A percentile compares a stretch with the other conserved stretches of the same genome.
Conservation (phyloP, 2,888 invertebrate species). For the Andrena bicolor region DNA sequence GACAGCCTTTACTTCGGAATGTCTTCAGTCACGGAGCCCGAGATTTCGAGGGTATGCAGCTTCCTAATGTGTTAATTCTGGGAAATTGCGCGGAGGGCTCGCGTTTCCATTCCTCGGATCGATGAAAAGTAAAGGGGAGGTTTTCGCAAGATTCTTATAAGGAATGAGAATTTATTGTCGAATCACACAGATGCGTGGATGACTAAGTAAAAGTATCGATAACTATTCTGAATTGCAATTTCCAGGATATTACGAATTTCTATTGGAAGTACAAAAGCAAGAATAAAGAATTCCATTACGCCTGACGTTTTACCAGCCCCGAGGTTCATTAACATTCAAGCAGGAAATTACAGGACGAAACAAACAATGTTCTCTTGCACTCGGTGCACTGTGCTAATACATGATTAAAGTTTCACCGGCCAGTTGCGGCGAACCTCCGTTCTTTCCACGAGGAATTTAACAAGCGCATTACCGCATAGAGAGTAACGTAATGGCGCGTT, state of each 20-base stretch:
- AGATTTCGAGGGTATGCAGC: neutral
- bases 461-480: neutral
- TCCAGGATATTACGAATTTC: too few relatives aligned
- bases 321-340: neutral
- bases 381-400: neutral
- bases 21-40: neutral
- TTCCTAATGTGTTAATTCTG: conserved; percentile 12
- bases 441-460: neutral
- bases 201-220: too few relatives aligned
- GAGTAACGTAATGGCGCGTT: conserved; percentile 19
- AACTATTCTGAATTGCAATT: too few relatives aligned
- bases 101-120: neutral
- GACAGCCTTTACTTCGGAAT: neutral
- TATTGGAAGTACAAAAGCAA: too few relatives aligned
- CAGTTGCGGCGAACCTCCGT: neutral
- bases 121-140: neutral
- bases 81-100: neutral
- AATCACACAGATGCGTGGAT: too few relatives aligned
- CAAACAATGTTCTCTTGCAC: neutral
- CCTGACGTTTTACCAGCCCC: too few relatives aligned
- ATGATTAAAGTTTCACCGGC: neutral
- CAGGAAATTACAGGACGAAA: neutral
- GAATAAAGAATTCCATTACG: too few relatives aligned
- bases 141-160: neutral
- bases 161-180: too few relatives aligned